Conservation (phyloP, 2,113 vertebrate species). For the Natator depressus region DNA sequence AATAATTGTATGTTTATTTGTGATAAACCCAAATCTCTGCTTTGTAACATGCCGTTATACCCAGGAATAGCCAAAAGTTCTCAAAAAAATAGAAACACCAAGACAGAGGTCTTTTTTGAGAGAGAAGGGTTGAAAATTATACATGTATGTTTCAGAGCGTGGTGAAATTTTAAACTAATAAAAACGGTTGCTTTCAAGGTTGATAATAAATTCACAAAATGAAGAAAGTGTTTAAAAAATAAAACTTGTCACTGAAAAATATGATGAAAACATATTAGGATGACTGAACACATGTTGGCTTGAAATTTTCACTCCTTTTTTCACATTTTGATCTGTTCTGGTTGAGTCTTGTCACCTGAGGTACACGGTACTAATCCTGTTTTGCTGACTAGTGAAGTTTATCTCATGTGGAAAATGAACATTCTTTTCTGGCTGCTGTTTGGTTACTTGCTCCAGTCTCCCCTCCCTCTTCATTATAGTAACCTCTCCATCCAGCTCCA, state of each 20-base stretch:
- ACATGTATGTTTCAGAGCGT: background rate
- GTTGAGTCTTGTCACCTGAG: background rate
- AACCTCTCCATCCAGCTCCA: background rate
- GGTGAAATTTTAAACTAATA: background rate
- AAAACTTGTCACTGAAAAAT: background rate
- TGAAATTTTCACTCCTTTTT: background rate
- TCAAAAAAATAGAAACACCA: background rate
- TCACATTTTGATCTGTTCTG: background rate
- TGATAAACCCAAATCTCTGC: background rate
- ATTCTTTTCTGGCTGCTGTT: background rate
- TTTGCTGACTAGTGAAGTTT: background rate
- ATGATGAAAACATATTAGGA: too few relatives aligned
- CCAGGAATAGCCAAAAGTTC: background rate
- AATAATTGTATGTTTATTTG: background rate
- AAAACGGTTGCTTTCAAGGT: background rate
- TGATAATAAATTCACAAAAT: background rate
- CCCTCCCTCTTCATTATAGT: background rate
- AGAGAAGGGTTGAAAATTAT: background rate
- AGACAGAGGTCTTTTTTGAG: background rate
- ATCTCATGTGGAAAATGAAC: background rate
- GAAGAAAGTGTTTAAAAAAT: background rate
- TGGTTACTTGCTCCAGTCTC: background rate
- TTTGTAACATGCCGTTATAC: background rate
- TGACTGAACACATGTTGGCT: background rate
- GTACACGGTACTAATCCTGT: background rate